phyloP scores from a whole-genome alignment of 2,888 invertebrate species.

The Tribolium freemani region DNA sequence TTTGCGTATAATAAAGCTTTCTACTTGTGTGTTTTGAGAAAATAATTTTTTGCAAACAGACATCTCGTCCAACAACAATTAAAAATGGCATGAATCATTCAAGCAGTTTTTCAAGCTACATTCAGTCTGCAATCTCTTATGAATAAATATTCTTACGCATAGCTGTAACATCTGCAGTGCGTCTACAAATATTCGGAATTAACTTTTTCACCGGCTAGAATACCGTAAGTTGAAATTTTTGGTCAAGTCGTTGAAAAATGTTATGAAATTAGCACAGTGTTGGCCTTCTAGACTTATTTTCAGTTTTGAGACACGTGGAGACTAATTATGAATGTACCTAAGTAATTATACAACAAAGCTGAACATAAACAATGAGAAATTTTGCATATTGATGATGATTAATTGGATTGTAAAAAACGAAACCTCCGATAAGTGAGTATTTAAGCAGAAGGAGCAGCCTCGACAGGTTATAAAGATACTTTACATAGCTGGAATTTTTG shows the following conservation, averaged over 20 bases:
- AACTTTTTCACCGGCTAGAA: too few species aligned
- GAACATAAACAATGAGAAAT: neutral
- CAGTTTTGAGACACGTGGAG: too few species aligned
- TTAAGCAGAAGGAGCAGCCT: neutral
- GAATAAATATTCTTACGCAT: neutral
- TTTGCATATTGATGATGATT: neutral
- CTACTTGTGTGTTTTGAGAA: neutral
- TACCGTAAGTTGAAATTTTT: too few species aligned
- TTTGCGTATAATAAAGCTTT: too few species aligned
- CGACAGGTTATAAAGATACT: slow-evolving; percentile 4
- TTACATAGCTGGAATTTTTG: slow-evolving; percentile 14
- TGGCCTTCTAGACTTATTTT: too few species aligned
- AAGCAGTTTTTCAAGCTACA: neutral
- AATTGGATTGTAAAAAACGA: neutral
- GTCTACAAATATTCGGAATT: neutral
- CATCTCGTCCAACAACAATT: neutral
- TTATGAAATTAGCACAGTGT: neutral
- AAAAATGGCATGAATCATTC: neutral
- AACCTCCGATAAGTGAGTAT: neutral
- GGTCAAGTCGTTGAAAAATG: neutral
- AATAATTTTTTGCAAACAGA: neutral
- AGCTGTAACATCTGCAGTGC: neutral
- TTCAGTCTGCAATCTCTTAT: neutral
- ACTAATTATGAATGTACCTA: too few species aligned
- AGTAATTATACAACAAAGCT: neutral